Evolutionary conservation across 2,113 vertebrate genomes (phyloP), one percentile per base, ranked within the genome.

Genomic region (Herpetotheres cachinnans): DNA sequence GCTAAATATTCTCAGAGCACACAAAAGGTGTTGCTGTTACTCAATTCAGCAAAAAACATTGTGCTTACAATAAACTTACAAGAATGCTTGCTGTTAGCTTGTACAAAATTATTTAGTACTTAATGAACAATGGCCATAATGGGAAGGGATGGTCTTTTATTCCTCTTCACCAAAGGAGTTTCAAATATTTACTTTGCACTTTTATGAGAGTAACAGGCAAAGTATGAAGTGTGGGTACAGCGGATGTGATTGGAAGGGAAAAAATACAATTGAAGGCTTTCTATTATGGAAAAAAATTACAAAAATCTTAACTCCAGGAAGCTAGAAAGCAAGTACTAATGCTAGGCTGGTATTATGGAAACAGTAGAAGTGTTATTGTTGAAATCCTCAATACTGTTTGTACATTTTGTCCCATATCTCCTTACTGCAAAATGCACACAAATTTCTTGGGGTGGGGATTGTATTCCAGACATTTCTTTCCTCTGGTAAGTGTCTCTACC

Each of bases 221-320:
- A 90, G 61, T 36, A 73, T 15, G 17, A 72, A 56, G 11, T n/a
- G 9, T 4, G 6, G 12, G 42, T 78, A 54, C 4, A 58, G 4
- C 8, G 3, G 5, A 46, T 5, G 1, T 7, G 8, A 29, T 16
- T 55, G 11, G 30, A 79, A 6, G 16, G 11, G 2, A 8, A 16
- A 36, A 58, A 73, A 25, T 19, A 32, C 20, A 19, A 6, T 26
- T 34, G 34, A 82, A 84, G 3, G 0, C 6, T 69, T 77, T 47
- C 5, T 67, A 21, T 54, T 49, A 29, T 77, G 16, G 7, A 54
- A 83, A 21, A 71, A 90, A 90, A 62, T 52, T 36, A 4, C 5
- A 14, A 49, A 49, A 70, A 26, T 46, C 34, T 66, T 80, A 42
- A 47, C 3, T 77, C 25, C 11, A 58, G 73, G 80, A 87, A 81